Conservation (phyloP, 1,140 invertebrate species). For the Coelopa frigida region DNA sequence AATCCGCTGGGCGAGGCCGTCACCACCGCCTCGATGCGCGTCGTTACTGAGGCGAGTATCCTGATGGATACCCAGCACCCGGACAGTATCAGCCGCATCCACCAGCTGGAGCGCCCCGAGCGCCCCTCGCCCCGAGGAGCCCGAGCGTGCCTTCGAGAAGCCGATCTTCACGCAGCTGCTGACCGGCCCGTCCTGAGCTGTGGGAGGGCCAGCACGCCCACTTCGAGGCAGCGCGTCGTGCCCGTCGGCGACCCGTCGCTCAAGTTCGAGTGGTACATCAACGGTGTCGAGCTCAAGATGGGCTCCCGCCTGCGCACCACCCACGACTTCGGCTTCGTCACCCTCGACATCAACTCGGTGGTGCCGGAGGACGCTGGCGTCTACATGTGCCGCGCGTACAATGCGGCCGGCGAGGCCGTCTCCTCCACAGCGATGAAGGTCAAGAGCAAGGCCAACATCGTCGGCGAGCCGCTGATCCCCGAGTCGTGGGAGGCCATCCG, state of each 20-base stretch:
- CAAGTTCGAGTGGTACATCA: constrained; percentile 90
- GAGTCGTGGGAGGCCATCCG: constrained; percentile 86
- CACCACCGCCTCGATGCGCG: constrained; percentile 83
- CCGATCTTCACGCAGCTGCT: constrained; percentile 87
- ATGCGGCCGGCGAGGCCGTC: constrained; percentile 82
- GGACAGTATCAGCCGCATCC: constrained; percentile 88
- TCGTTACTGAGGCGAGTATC: constrained; percentile 81
- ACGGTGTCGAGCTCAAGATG: constrained; percentile 85
- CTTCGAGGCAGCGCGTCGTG: constrained; percentile 93
- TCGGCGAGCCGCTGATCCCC: constrained; percentile 73
- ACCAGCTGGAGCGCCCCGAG: constrained; percentile 77
- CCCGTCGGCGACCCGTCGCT: constrained; percentile 88
- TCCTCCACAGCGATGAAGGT: constrained; percentile 83
- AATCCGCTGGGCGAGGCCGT: constrained; percentile 90
- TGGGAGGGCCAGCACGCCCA: constrained; percentile 92
- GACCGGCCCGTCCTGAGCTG: constrained; percentile 80
- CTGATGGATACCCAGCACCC: constrained; percentile 90
- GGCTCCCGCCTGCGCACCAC: constrained; percentile 81
- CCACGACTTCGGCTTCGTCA: constrained; percentile 91
- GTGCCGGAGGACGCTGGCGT: constrained; percentile 86
- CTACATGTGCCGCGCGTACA: constrained; percentile 89
- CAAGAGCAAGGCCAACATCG: constrained; percentile 70
- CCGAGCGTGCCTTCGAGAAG: constrained; percentile 77
- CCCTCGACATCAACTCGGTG: constrained; percentile 80
- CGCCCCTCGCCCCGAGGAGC: constrained; percentile 58